A percentile compares a stretch with the other conserved stretches of the same genome.
Conservation (phyloP, 2,888 invertebrate genomes). For the Sminthurinus aureus region DNA sequence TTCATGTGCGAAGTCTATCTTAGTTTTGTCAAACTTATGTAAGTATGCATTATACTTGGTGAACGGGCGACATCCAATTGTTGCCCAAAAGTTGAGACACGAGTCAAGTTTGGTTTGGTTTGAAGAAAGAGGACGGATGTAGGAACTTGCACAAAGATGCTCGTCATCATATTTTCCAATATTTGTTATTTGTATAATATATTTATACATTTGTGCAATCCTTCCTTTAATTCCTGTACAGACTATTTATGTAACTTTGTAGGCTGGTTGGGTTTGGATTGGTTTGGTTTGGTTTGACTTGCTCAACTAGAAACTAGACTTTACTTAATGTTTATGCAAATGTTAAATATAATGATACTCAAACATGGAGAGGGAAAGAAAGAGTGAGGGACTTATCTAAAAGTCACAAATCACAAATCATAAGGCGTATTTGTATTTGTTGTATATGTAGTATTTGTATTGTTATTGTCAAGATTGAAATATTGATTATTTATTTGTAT, state of each 20-base stretch:
- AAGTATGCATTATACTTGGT: not conserved
- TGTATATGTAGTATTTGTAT: not conserved
- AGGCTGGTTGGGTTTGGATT: not conserved
- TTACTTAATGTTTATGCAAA: constrained; percentile 7
- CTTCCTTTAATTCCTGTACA: not conserved
- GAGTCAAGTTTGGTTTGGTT: not conserved
- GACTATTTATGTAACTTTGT: not conserved
- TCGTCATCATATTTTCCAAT: constrained; percentile 5
- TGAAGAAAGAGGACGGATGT: constrained; percentile 9
- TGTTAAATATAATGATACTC: not conserved
- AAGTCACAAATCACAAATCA: too few relatives aligned
- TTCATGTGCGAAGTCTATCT: not conserved
- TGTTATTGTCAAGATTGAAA: not conserved
- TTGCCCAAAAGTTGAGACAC: too few relatives aligned
- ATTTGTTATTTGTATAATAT: not conserved
- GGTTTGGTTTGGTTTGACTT: not conserved
- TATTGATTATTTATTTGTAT: not conserved
- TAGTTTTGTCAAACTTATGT: not conserved
- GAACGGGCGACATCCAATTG: not conserved
- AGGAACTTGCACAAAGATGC: not conserved
- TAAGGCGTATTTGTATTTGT: not conserved
- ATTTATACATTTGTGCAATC: not conserved
- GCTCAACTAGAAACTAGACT: constrained; percentile 11
- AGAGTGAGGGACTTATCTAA: too few relatives aligned
- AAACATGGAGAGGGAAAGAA: not conserved